Evolutionary conservation across 2,797 vertebrate species (phyloP).

Genomic region (Hydrophis major): DNA sequence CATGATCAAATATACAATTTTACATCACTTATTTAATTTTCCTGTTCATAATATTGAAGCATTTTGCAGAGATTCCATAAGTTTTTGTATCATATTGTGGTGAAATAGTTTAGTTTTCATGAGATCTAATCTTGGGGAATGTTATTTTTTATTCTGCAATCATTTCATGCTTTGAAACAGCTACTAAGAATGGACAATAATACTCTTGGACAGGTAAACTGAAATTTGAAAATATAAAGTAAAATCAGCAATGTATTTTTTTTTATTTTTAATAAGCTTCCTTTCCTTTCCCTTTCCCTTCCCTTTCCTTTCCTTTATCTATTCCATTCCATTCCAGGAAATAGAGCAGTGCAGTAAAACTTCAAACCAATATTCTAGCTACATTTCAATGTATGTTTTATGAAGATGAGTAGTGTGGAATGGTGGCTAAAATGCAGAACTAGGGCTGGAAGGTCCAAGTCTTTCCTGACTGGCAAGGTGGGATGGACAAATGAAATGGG

Average conservation of each 20-base stretch:
- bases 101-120: not conserved
- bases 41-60: not conserved
- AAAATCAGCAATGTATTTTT: conserved; percentile 25
- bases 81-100: conserved; percentile 10
- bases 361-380: not conserved
- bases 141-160: not conserved
- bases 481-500: too few relatives aligned
- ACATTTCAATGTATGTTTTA: not conserved
- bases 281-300: not conserved
- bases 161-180: not conserved
- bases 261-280: not conserved
- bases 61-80: conserved; percentile 27
- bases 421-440: not conserved
- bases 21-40: not conserved
- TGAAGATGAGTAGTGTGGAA: not conserved
- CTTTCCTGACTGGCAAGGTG: not conserved
- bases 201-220: conserved; percentile 34
- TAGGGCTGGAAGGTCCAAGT: not conserved
- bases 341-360: not conserved
- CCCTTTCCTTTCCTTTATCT: too few relatives aligned
- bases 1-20: not conserved
- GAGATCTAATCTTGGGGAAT: not conserved
- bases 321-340: not conserved
- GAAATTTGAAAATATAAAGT: conserved; percentile 40
- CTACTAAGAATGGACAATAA: conserved; percentile 9